A percentile compares a stretch with the other conserved stretches of the same genome.
Evolutionary conservation across 2,888 invertebrate genomes (phyloP).

Genomic region (Epistrophe eligans): DNA sequence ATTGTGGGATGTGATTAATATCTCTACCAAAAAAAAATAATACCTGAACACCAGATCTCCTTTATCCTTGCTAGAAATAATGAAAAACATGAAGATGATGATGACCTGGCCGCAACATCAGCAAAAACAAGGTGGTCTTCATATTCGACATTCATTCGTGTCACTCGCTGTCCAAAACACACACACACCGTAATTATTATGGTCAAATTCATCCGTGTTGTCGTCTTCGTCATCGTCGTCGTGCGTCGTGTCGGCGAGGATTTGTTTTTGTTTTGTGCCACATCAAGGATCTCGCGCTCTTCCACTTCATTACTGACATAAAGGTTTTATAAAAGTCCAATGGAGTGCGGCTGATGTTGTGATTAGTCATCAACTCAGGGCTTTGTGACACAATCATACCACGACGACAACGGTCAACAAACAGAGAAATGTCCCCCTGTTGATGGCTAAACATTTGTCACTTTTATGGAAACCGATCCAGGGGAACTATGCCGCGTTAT

Average conservation of each 20-base stretch:
- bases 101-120: constrained; percentile 45
- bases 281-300: constrained; percentile 58
- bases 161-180: constrained; percentile 38
- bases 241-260: background rate
- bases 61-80: constrained; percentile 5
- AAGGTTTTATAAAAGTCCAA: constrained; percentile 51
- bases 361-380: constrained; percentile 66
- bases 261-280: constrained; percentile 50
- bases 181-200: constrained; percentile 58
- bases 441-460: constrained; percentile 74
- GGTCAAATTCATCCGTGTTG: constrained; percentile 44
- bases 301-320: constrained; percentile 66
- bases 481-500: constrained; percentile 63
- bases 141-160: constrained; percentile 60
- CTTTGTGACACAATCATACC: constrained; percentile 33
- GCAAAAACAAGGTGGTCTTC: constrained; percentile 61
- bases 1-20: constrained; percentile 68
- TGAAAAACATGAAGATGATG: constrained; percentile 52
- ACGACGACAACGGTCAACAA: constrained; percentile 28
- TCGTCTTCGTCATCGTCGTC: background rate
- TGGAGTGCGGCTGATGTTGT: constrained; percentile 70
- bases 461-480: constrained; percentile 74
- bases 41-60: constrained; percentile 1
- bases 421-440: constrained; percentile 49
- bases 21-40: constrained; percentile 34